A percentile compares a stretch with the other conserved stretches of the same genome.
phyloP scores from a whole-genome alignment of 1,140 invertebrate genomes.

The Saccostrea echinata region DNA sequence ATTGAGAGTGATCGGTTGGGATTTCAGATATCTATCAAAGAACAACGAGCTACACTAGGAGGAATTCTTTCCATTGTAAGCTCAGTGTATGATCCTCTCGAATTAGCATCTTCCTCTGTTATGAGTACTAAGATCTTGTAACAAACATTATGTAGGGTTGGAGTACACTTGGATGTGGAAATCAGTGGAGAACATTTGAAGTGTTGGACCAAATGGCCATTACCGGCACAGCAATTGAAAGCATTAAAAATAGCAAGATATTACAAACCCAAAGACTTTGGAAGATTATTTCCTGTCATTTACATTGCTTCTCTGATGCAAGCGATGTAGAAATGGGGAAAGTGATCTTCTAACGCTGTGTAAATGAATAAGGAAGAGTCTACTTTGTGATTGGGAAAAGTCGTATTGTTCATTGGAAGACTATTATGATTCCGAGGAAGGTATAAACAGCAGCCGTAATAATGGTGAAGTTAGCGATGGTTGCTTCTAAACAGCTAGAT shows the following conservation, averaged over 20 bases:
- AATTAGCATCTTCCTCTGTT: constrained; percentile 49
- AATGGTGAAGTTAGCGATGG: constrained; percentile 66
- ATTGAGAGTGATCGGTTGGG: constrained; percentile 55
- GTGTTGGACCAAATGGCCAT: too few species aligned
- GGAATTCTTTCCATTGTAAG: constrained; percentile 56
- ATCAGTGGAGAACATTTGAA: constrained; percentile 19
- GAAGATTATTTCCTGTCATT: constrained; percentile 6
- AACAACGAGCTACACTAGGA: constrained; percentile 52
- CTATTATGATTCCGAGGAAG: constrained; percentile 75
- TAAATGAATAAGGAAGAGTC: constrained; percentile 42
- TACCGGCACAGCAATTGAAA: too few species aligned
- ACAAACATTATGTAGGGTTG: constrained; percentile 48
- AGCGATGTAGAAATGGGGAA: constrained; percentile 54
- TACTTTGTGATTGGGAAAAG: constrained; percentile 70
- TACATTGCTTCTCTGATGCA: constrained; percentile 63
- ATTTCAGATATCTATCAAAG: constrained; percentile 45
- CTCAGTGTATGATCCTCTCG: constrained; percentile 61
- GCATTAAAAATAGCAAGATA: constrained; percentile 41
- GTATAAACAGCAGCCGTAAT: constrained; percentile 78
- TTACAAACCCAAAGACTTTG: constrained; percentile 53
- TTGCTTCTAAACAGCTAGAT: background rate
- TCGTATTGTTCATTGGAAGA: constrained; percentile 71
- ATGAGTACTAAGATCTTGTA: constrained; percentile 52
- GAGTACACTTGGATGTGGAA: constrained; percentile 51
- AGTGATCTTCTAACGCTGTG: constrained; percentile 52